phyloP scores from a whole-genome alignment of 2,888 invertebrate genomes.

The Dioctria rufipes region DNA sequence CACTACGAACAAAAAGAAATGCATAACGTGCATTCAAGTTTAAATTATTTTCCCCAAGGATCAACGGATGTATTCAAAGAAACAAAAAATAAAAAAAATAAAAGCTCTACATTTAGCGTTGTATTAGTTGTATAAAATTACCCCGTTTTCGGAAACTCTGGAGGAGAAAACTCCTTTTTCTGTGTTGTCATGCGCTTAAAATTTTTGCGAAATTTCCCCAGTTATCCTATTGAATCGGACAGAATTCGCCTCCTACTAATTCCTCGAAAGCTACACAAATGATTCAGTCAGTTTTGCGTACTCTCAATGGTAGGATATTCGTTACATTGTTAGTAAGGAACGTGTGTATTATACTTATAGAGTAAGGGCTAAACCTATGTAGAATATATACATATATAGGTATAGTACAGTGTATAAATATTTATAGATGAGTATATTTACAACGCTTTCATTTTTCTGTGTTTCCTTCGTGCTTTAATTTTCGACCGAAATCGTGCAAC shows the following conservation, averaged over 20 bases:
- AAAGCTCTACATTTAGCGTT: not conserved
- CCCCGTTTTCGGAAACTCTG: constrained; percentile 38
- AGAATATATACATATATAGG: not conserved
- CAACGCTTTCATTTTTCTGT: constrained; percentile 47
- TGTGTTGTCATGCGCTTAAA: not conserved
- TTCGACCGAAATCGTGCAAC: not conserved
- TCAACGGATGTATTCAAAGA: not conserved
- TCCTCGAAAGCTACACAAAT: constrained; percentile 46
- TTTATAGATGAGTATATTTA: constrained; percentile 34
- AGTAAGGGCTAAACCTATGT: constrained; percentile 45
- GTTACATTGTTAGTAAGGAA: constrained; percentile 66
- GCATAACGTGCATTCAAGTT: constrained; percentile 33
- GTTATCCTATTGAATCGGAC: constrained; percentile 56
- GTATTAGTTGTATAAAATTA: not conserved
- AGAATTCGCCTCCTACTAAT: constrained; percentile 58
- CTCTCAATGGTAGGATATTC: constrained; percentile 72
- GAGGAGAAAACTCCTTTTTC: constrained; percentile 26
- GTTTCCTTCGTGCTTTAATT: constrained; percentile 42
- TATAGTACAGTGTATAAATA: not conserved
- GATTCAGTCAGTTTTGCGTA: constrained; percentile 72
- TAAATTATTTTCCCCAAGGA: constrained; percentile 47
- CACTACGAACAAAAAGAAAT: constrained; percentile 6
- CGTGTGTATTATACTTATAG: constrained; percentile 33
- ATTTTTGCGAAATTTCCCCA: constrained; percentile 33
- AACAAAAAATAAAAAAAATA: no score